Conservation (phyloP, 2,113 vertebrate species). For the Egretta garzetta region DNA sequence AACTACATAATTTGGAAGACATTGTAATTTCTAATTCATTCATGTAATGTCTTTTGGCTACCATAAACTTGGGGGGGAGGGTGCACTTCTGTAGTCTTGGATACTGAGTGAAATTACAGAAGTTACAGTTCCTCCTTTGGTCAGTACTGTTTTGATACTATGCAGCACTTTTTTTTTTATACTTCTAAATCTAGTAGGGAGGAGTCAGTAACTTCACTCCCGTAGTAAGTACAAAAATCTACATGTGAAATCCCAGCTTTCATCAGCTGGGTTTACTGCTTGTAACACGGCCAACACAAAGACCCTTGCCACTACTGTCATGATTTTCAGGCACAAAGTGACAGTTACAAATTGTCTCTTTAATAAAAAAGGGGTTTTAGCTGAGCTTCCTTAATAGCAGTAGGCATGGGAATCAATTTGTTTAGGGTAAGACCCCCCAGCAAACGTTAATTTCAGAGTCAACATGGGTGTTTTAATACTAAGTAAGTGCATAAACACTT, state of each 20-base stretch:
- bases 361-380: not conserved
- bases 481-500: not conserved
- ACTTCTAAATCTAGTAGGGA: not conserved
- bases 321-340: not conserved
- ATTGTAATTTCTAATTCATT: not conserved
- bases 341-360: conserved; percentile 9
- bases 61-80: not conserved
- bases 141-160: not conserved
- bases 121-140: not conserved
- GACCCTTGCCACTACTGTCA: not conserved
- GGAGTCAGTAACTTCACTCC: not conserved
- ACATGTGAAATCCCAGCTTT: not conserved
- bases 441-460: not conserved
- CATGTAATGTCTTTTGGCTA: not conserved
- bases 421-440: not conserved
- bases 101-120: not conserved
- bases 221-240: not conserved
- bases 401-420: not conserved
- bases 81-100: not conserved
- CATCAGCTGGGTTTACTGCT: not conserved
- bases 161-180: not conserved
- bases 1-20: not conserved
- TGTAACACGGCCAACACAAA: not conserved
- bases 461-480: not conserved
- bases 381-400: not conserved